phyloP scores from a whole-genome alignment of 2,113 vertebrate genomes.

The Cisticola juncidis region DNA sequence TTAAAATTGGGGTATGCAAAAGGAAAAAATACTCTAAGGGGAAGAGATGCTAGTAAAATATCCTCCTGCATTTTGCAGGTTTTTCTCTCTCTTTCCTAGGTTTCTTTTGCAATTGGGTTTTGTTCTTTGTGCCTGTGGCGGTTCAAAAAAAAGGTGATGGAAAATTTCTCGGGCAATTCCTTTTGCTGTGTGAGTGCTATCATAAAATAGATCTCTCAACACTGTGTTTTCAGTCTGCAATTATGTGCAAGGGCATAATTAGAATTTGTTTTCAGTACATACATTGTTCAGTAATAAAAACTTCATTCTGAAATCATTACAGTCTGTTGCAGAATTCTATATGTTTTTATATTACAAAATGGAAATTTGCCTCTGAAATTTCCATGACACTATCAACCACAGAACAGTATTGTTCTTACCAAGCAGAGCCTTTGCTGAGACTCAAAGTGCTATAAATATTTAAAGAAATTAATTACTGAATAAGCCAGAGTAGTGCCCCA shows the following conservation, averaged over 20 bases:
- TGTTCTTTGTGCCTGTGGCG: neutral
- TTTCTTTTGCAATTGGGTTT: neutral
- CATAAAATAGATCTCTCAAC: neutral
- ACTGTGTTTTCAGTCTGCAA: neutral
- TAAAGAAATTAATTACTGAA: conserved; percentile 49
- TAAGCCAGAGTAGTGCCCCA: neutral
- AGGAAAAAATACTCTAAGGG: neutral
- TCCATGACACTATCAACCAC: conserved; percentile 22
- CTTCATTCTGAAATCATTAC: neutral
- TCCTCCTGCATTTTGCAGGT: neutral
- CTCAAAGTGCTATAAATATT: conserved; percentile 67
- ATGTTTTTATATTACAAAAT: conserved; percentile 14
- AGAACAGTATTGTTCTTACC: conserved; percentile 37
- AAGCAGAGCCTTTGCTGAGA: conserved; percentile 16
- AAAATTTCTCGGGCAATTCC: neutral
- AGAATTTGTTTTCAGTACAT: neutral
- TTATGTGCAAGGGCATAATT: neutral
- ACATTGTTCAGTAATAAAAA: conserved; percentile 14
- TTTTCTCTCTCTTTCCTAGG: neutral
- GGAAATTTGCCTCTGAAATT: conserved; percentile 52
- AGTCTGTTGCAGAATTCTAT: conserved; percentile 4
- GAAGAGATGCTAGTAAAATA: neutral
- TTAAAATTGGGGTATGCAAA: neutral
- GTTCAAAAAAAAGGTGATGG: neutral
- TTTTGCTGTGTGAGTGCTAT: neutral